These are phyloP conservation scores for Kryptolebias ocellatus DNA, from an alignment of 2,797 vertebrate genomes.

Conservation along the genomic window DNA sequence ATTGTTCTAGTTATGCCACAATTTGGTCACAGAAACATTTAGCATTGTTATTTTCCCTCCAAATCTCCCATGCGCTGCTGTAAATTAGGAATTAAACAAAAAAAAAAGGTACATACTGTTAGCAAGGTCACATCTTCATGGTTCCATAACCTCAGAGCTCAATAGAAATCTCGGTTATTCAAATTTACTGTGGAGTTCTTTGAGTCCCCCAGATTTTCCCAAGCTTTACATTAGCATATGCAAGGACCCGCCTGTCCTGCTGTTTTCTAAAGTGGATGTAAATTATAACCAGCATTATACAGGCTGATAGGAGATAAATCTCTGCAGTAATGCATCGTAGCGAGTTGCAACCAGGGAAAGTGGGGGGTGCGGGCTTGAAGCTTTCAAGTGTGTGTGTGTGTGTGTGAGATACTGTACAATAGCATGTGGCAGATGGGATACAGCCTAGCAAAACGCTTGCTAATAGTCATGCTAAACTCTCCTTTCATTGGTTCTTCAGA, in stretches of 20 bases:
- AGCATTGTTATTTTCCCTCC: constrained; percentile 30
- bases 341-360: constrained; percentile 49
- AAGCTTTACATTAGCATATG: constrained; percentile 80
- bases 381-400: constrained; percentile 43
- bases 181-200: constrained; percentile 70
- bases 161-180: constrained; percentile 76
- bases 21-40: constrained; percentile 32
- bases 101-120: constrained; percentile 64
- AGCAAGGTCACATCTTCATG: constrained; percentile 74
- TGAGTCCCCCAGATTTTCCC: constrained; percentile 74
- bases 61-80: constrained; percentile 31
- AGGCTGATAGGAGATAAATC: constrained; percentile 83
- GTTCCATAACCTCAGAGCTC: constrained; percentile 72
- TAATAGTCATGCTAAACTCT: constrained; percentile 68
- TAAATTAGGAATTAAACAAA: constrained; percentile 64
- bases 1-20: constrained; percentile 4
- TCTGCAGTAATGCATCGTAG: constrained; percentile 83
- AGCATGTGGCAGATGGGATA: constrained; percentile 73
- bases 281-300: constrained; percentile 85
- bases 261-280: constrained; percentile 84
- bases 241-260: constrained; percentile 74
- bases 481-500: constrained; percentile 35
- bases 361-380: constrained; percentile 35
- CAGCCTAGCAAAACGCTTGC: constrained; percentile 59
- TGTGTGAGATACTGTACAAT: constrained; percentile 70